phyloP scores from a whole-genome alignment of 2,888 invertebrate species.

The Eurytoma californica region DNA sequence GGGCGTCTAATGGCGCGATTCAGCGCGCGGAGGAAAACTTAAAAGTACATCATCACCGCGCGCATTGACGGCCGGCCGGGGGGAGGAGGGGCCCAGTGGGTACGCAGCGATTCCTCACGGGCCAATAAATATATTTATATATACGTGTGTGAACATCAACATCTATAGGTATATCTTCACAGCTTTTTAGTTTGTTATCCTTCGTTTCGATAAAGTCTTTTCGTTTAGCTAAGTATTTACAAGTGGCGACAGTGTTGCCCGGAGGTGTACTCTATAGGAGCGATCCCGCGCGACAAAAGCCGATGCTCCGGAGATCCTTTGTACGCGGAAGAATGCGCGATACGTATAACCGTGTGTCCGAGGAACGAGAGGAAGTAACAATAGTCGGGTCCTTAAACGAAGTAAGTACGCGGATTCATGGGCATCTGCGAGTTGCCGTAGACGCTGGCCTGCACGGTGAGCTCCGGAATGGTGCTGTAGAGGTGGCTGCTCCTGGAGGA shows the following conservation, averaged over 20 bases:
- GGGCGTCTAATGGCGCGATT: constrained; percentile 6
- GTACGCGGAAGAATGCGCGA: not conserved
- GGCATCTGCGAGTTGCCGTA: constrained; percentile 62
- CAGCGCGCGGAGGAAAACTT: not conserved
- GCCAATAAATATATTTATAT: constrained; percentile 23
- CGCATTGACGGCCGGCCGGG: not conserved
- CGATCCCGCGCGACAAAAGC: not conserved
- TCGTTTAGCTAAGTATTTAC: constrained; percentile 44
- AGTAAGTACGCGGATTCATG: constrained; percentile 73
- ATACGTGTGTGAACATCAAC: constrained; percentile 14
- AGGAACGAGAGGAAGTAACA: not conserved
- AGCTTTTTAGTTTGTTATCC: constrained; percentile 31
- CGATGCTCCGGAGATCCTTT: no score
- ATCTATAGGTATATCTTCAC: constrained; percentile 19
- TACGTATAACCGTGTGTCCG: not conserved
- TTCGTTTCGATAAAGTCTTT: constrained; percentile 5
- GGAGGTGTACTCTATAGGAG: not conserved
- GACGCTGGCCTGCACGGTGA: constrained; percentile 64
- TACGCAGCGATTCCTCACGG: constrained; percentile 5
- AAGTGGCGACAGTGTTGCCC: constrained; percentile 25
- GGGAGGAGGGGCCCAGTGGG: not conserved
- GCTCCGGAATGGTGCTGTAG: constrained; percentile 73
- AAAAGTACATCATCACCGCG: not conserved
- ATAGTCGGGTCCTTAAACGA: constrained; percentile 67
- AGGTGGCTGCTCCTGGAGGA: constrained; percentile 72